Conservation (phyloP, 2,888 invertebrate species). For the Hoplodrina blanda region DNA sequence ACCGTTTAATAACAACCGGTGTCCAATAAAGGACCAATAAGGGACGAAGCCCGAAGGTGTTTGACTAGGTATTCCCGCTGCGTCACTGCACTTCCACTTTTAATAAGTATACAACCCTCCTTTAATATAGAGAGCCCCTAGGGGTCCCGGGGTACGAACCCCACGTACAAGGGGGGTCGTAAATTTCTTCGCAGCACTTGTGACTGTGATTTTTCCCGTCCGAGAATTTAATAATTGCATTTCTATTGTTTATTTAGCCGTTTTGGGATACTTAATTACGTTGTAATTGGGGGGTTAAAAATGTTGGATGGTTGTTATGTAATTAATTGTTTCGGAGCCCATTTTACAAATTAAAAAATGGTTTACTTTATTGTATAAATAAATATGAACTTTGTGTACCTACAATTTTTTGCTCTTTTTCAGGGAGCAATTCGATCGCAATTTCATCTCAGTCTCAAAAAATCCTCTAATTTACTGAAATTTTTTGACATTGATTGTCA, state of each 20-base stretch:
- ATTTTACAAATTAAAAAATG: constrained; percentile 4
- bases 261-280: constrained; percentile 57
- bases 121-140: constrained; percentile 86
- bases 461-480: too few species aligned
- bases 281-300: constrained; percentile 33
- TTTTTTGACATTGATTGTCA: too few species aligned
- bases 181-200: constrained; percentile 76
- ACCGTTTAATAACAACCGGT: constrained; percentile 59
- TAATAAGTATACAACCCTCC: constrained; percentile 85
- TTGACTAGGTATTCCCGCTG: constrained; percentile 72
- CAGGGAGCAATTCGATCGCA: too few species aligned
- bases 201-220: constrained; percentile 81
- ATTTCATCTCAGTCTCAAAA: too few species aligned
- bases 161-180: constrained; percentile 76
- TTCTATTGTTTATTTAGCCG: constrained; percentile 70
- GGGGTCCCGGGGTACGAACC: constrained; percentile 73
- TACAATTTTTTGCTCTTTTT: too few species aligned
- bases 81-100: constrained; percentile 79
- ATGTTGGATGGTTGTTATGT: constrained; percentile 3
- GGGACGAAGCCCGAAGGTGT: constrained; percentile 78
- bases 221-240: constrained; percentile 80
- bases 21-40: constrained; percentile 67
- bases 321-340: constrained; percentile 19
- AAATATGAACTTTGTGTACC: background rate
- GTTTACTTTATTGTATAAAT: background rate